Evolutionary conservation across 2,888 invertebrate species (phyloP), one percentile per base, ranked within the genome.

Genomic region (Spodoptera picta): DNA sequence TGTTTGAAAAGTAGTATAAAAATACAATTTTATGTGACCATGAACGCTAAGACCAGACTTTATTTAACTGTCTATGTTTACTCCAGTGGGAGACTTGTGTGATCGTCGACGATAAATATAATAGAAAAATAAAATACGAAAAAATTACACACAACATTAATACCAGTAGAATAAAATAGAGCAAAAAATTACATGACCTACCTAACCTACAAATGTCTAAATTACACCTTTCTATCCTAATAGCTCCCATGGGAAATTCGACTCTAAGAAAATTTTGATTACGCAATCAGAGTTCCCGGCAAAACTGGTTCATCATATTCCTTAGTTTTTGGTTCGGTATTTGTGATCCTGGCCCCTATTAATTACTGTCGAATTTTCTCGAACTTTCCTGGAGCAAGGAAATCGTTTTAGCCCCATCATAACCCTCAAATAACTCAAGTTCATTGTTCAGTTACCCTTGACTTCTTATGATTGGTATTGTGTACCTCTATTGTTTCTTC

Each of bases 281-380:
- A 49, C 45, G 19, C 6, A 42, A 31, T 45, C 24, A 10, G 36
- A 46, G 31, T 64, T 53, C 48, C 41, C 24, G 71, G 71, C n/a
- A 53, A 48, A 48, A 41, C 48, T 43, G 19, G 24, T 47, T 70
- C 70, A 49, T 71, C 45, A 66, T 45, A 62, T 70, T 70, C 64
- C 19, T 31, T 31, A 6, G 6, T 31, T 53, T 41, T 12, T 6
- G 4, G 9, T 4, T 12, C 42, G 19, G 64, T 70, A 53, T 70
- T 64, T 70, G 24, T 31, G 42, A 24, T 49, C 23, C n/a, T 19
- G 42, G 19, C 48, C 45, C 70, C 24, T 53, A 49, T 66, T 52
- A 48, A 65, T 62, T 62, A 69, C 63, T 49, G 49, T 53, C 44
- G 12, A 44, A 36, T 49, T 70, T 49, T 24, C 49, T 19, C n/a